A percentile compares a stretch with the other conserved stretches of the same genome.
phyloP scores from a whole-genome alignment of 2,113 vertebrate genomes.

The Anarhynchus alexandrinus region DNA sequence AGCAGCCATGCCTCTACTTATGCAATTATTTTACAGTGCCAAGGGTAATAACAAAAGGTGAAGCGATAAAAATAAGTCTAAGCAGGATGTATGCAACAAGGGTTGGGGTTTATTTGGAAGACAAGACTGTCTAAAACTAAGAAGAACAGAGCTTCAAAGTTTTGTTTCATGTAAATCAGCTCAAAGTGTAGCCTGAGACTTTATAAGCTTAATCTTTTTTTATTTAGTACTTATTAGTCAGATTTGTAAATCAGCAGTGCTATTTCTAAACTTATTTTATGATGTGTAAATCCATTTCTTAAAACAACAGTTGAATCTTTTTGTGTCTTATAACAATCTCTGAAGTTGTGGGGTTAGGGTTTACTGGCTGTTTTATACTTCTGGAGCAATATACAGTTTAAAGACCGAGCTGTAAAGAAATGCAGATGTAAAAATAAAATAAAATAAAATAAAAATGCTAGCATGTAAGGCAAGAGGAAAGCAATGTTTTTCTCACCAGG shows the following conservation, averaged over 20 bases:
- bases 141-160: neutral
- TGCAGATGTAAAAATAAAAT: neutral
- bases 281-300: neutral
- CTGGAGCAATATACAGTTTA: neutral
- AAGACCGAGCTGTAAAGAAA: neutral
- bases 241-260: neutral
- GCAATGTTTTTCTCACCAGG: neutral
- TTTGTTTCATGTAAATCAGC: neutral
- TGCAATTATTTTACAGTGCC: neutral
- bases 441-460: neutral
- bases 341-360: neutral
- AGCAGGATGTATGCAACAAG: neutral
- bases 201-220: neutral
- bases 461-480: conserved; percentile 1
- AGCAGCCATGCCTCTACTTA: neutral
- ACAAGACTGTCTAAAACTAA: neutral
- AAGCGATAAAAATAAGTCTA: neutral
- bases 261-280: neutral
- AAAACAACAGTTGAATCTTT: neutral
- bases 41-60: neutral
- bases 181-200: neutral
- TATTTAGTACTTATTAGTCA: neutral
- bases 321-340: neutral
- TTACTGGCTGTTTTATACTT: neutral
- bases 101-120: neutral